Evolutionary conservation across 2,797 vertebrate genomes (phyloP).

Genomic region (Argentina silus): DNA sequence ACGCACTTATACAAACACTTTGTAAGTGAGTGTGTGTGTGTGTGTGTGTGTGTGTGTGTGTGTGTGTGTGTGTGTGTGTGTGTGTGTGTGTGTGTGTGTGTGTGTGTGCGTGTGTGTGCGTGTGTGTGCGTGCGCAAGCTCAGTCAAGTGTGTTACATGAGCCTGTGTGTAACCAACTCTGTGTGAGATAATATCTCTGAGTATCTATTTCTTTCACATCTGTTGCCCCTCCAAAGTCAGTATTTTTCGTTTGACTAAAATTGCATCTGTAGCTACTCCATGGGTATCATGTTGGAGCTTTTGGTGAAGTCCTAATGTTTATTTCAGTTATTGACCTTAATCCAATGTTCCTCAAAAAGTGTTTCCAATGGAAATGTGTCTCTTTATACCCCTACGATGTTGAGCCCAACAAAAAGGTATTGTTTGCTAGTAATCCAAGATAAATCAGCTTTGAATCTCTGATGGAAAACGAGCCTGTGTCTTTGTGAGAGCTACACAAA

Average conservation of each 20-base stretch:
- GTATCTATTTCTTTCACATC: too few relatives aligned
- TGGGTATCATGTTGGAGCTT: too few relatives aligned
- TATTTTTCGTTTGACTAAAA: too few relatives aligned
- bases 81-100: background rate
- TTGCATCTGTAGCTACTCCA: too few relatives aligned
- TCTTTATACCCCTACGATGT: slow-evolving; percentile 43
- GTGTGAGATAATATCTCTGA: too few relatives aligned
- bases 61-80: background rate
- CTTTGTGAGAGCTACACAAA: slow-evolving; percentile 20
- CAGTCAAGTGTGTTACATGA: background rate
- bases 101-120: background rate
- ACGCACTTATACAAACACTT: background rate
- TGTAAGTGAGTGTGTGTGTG: background rate
- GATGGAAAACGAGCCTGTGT: slow-evolving; percentile 19
- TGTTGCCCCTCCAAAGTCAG: too few relatives aligned
- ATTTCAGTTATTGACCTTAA: slow-evolving; percentile 39
- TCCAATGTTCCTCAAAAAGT: slow-evolving; percentile 52
- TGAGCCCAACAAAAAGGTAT: slow-evolving; percentile 50
- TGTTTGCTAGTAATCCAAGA: slow-evolving; percentile 45
- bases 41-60: background rate
- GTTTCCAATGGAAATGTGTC: slow-evolving; percentile 51
- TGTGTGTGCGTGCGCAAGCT: background rate
- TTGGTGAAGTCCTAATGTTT: too few relatives aligned
- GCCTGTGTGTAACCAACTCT: too few relatives aligned
- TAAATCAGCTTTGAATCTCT: slow-evolving; percentile 11